Conservation (phyloP, 2,888 invertebrate genomes). For the Branchellion lobata region DNA sequence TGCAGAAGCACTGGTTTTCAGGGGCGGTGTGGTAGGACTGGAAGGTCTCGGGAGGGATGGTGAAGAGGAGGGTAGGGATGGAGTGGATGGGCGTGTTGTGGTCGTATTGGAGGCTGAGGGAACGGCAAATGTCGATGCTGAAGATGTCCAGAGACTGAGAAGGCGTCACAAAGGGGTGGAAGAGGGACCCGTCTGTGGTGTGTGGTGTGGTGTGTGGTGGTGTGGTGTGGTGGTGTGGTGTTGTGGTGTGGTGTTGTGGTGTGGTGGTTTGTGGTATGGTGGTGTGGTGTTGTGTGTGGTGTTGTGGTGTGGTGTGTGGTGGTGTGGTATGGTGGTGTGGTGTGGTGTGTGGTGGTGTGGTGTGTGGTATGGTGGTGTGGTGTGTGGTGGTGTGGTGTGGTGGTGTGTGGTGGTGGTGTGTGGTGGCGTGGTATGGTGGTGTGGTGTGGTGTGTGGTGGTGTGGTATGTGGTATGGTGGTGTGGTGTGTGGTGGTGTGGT, state of each 20-base stretch:
- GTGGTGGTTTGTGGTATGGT: neutral
- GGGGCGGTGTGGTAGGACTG: neutral
- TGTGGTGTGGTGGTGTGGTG: neutral
- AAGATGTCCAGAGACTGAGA: constrained; percentile 53
- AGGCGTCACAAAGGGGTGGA: constrained; percentile 53
- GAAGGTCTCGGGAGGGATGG: constrained; percentile 1
- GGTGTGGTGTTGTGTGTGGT: neutral
- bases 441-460: too few species aligned
- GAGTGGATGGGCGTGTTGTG: neutral
- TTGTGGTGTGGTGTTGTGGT: too few species aligned
- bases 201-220: neutral
- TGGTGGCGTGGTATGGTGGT: too few species aligned
- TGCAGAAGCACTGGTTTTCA: constrained; percentile 21
- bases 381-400: neutral
- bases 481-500: too few species aligned
- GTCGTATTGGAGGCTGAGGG: constrained; percentile 50
- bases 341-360: too few species aligned
- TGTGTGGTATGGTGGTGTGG: too few species aligned
- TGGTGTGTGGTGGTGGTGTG: too few species aligned
- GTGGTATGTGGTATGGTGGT: too few species aligned
- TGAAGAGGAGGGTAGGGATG: neutral
- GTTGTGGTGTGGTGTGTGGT: too few species aligned
- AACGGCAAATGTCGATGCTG: constrained; percentile 56
- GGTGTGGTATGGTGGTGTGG: too few species aligned
- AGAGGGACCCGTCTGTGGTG: constrained; percentile 53